These are phyloP conservation scores for Cassiopea xamachana DNA, from an alignment of 30 jellyfish, hydroid and myxozoan species.

Conservation along the genomic window DNA sequence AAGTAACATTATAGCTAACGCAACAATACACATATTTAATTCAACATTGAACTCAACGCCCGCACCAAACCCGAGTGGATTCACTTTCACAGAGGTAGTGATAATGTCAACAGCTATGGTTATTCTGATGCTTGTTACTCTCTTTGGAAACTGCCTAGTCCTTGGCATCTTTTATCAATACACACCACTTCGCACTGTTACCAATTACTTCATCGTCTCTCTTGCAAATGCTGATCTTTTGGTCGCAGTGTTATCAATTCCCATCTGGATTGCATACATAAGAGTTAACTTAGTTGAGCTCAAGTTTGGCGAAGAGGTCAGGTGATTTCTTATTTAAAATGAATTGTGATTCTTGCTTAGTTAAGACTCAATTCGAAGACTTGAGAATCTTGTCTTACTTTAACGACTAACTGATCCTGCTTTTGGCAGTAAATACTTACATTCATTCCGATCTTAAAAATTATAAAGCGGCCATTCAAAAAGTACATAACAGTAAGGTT, in stretches of 20 bases:
- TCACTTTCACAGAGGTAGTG: conserved; percentile 33
- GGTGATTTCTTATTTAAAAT: neutral
- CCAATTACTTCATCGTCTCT: conserved; percentile 71
- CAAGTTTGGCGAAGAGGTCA: conserved; percentile 52
- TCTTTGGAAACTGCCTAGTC: conserved; percentile 69
- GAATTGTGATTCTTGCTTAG: no score
- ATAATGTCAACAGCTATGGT: conserved; percentile 53
- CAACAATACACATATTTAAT: neutral
- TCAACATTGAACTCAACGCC: neutral
- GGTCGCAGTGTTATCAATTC: conserved; percentile 69
- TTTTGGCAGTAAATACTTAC: no score
- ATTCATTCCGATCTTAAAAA: no score
- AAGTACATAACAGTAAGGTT: no score
- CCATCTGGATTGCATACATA: conserved; percentile 74
- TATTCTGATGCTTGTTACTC: conserved; percentile 32
- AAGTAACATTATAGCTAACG: neutral
- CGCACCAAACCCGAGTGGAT: neutral
- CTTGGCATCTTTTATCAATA: conserved; percentile 72
- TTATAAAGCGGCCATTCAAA: no score
- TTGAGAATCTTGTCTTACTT: no score
- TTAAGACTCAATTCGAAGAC: no score
- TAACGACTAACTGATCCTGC: no score
- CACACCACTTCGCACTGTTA: conserved; percentile 76
- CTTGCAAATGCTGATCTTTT: conserved; percentile 74
- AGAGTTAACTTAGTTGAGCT: conserved; percentile 38